Percentiles rank a stretch among this genome's conserved stretches.
These are phyloP conservation scores for Apogon hyalosoma DNA, from an alignment of 2,797 vertebrate species.

Conservation along the genomic window DNA sequence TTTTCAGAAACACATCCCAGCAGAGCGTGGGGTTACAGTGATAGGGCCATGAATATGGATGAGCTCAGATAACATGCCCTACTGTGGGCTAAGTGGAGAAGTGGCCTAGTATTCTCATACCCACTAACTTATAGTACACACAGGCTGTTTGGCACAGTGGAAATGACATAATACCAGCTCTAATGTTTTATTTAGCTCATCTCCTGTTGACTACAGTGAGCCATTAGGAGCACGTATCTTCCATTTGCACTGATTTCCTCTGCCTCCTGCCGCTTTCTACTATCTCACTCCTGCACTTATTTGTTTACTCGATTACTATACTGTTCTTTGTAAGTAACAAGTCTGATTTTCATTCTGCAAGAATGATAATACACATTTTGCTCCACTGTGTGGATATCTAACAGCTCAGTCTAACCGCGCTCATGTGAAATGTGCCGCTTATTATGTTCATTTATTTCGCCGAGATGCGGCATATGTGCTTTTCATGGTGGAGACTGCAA, in stretches of 20 bases:
- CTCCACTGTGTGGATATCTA: constrained; percentile 1
- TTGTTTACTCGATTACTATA: constrained; percentile 28
- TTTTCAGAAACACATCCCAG: constrained; percentile 48
- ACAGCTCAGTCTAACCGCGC: constrained; percentile 5
- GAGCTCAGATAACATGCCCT: constrained; percentile 55
- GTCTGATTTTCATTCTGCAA: constrained; percentile 25
- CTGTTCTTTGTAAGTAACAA: constrained; percentile 35
- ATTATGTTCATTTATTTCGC: constrained; percentile 45
- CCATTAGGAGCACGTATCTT: constrained; percentile 54
- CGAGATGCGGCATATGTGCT: background rate
- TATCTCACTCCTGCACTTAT: constrained; percentile 4
- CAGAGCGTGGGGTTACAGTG: constrained; percentile 36
- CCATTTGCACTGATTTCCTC: constrained; percentile 48
- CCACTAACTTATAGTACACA: constrained; percentile 56
- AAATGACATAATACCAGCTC: constrained; percentile 71
- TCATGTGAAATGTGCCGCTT: constrained; percentile 2
- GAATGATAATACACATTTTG: constrained; percentile 22
- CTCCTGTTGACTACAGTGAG: constrained; percentile 64
- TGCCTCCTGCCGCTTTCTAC: constrained; percentile 27
- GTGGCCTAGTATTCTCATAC: constrained; percentile 64
- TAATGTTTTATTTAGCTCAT: constrained; percentile 77
- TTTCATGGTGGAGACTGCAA: constrained; percentile 13
- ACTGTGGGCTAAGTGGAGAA: constrained; percentile 62
- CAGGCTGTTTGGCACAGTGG: constrained; percentile 52
- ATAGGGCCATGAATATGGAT: constrained; percentile 76